phyloP scores from a whole-genome alignment of 2,113 vertebrate species.

The Phrynocephalus versicolor region DNA sequence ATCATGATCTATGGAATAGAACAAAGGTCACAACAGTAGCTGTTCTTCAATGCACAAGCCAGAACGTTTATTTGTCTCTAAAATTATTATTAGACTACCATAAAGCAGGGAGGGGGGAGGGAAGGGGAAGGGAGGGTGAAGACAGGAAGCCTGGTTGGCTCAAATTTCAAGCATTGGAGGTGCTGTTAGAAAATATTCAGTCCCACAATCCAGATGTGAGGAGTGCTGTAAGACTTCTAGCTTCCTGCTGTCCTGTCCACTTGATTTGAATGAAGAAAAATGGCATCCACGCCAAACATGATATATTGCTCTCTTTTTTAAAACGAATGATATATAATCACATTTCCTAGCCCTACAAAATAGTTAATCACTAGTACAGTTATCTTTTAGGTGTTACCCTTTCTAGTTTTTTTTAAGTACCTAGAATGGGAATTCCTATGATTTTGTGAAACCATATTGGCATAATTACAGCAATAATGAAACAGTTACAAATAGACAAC shows the following conservation, averaged over 20 bases:
- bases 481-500: too few species aligned
- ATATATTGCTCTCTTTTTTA: too few species aligned
- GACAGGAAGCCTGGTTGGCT: background rate
- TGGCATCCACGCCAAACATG: too few species aligned
- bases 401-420: too few species aligned
- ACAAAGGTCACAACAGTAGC: conserved; percentile 20
- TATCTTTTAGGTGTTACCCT: too few species aligned
- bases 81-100: conserved; percentile 19
- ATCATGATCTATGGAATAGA: conserved; percentile 7
- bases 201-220: background rate
- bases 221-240: too few species aligned
- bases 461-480: background rate
- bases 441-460: background rate
- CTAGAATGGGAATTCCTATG: background rate
- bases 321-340: too few species aligned
- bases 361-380: too few species aligned
- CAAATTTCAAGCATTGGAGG: background rate
- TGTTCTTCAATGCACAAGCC: conserved; percentile 13
- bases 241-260: too few species aligned
- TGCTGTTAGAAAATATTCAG: background rate
- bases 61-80: conserved; percentile 22
- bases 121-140: background rate
- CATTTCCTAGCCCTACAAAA: too few species aligned
- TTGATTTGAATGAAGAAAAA: too few species aligned
- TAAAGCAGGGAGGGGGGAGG: background rate